Percentiles rank a stretch among this genome's conserved stretches.
These are phyloP conservation scores for Sebastes kiyomatsui DNA, from an alignment of 2,797 vertebrate species.

Conservation along the genomic window DNA sequence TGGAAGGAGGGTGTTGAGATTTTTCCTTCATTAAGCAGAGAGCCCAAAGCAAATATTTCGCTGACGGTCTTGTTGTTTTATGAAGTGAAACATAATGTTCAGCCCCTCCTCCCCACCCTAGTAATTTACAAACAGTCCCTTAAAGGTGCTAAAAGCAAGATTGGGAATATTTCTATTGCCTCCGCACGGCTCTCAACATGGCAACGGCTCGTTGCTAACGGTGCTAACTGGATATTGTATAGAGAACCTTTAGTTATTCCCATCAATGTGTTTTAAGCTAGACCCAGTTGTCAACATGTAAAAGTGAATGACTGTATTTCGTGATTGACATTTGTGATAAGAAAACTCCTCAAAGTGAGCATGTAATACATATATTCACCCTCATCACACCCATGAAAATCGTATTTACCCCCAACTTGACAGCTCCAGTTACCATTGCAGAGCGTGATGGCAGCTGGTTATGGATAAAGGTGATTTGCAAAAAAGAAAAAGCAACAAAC, in stretches of 20 bases:
- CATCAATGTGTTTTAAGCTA: neutral
- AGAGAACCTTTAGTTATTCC: neutral
- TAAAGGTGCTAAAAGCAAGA: neutral
- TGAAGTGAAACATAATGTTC: neutral
- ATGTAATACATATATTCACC: constrained; percentile 9
- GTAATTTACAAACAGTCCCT: neutral
- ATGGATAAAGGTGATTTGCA: constrained; percentile 60
- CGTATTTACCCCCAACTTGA: constrained; percentile 29
- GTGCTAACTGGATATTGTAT: too few species aligned
- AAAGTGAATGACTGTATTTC: neutral
- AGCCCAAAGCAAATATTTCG: neutral
- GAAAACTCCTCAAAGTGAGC: neutral
- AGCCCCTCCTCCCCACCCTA: neutral
- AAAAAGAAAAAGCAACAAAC: constrained; percentile 40
- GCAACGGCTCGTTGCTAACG: too few species aligned
- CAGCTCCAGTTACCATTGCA: constrained; percentile 19
- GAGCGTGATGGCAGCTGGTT: constrained; percentile 52
- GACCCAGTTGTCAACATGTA: neutral
- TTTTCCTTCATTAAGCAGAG: neutral
- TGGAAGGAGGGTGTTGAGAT: neutral
- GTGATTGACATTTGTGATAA: neutral
- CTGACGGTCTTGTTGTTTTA: neutral
- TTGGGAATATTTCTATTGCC: too few species aligned
- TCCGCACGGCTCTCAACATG: too few species aligned
- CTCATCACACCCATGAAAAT: constrained; percentile 20